Percentiles rank a stretch among this genome's conserved stretches.
These are phyloP conservation scores for Monochamus alternatus DNA, from an alignment of 2,888 invertebrate species.

Conservation along the genomic window DNA sequence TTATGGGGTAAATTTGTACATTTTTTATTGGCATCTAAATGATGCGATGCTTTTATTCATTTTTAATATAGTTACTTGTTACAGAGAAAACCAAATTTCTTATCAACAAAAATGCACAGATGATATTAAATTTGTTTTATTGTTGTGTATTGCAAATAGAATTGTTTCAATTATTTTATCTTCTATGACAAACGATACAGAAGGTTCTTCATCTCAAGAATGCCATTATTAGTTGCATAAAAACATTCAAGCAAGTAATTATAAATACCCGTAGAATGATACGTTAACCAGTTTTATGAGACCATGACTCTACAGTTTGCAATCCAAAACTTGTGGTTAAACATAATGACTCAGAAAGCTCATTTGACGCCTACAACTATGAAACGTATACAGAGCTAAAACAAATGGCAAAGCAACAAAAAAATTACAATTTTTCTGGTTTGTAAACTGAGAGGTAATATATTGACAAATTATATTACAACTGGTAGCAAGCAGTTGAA, in stretches of 20 bases:
- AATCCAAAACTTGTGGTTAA: background rate
- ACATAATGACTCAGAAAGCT: background rate
- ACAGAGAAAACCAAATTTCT: too few relatives aligned
- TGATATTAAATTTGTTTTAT: too few relatives aligned
- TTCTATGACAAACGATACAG: background rate
- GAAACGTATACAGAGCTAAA: background rate
- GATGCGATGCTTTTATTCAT: too few relatives aligned
- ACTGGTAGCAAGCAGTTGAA: conserved; percentile 1
- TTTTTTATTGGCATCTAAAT: too few relatives aligned
- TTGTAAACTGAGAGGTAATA: background rate
- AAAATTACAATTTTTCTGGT: background rate
- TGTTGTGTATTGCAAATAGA: too few relatives aligned
- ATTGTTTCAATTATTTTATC: too few relatives aligned
- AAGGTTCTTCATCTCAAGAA: background rate
- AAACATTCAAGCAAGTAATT: background rate
- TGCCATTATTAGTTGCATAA: background rate
- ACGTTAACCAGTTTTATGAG: background rate
- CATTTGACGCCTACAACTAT: background rate
- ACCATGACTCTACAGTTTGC: conserved; percentile 6
- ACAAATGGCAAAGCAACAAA: background rate
- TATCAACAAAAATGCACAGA: too few relatives aligned
- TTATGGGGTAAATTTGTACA: too few relatives aligned
- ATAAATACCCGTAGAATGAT: background rate
- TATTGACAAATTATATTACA: too few relatives aligned
- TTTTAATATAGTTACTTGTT: too few relatives aligned